phyloP scores from a whole-genome alignment of 1,140 invertebrate genomes.

The Cyrtorhinus lividipennis region DNA sequence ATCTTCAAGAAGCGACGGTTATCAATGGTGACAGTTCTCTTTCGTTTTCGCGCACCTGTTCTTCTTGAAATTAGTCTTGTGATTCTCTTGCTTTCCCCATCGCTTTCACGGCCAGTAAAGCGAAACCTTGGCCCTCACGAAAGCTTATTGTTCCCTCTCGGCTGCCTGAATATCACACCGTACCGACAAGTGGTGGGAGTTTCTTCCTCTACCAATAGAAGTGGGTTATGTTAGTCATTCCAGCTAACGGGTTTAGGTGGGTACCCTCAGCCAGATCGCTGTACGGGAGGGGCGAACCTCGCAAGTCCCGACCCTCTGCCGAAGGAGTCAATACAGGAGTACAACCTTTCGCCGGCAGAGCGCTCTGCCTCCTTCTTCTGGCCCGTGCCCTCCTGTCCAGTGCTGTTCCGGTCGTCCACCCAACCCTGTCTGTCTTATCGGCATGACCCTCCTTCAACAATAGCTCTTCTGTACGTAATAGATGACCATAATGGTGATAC shows the following conservation, averaged over 20 bases:
- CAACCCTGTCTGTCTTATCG: not conserved
- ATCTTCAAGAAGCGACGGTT: too few relatives aligned
- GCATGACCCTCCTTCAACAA: not conserved
- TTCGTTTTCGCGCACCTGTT: too few relatives aligned
- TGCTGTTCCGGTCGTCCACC: not conserved
- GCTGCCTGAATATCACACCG: not conserved
- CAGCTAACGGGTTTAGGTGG: constrained; percentile 4
- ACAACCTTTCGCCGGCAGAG: not conserved
- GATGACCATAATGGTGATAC: not conserved
- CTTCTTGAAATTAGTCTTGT: too few relatives aligned
- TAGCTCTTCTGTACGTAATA: not conserved
- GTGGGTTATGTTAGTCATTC: not conserved
- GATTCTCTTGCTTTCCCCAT: not conserved
- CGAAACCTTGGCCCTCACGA: not conserved
- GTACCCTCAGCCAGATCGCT: not conserved
- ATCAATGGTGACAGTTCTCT: too few relatives aligned
- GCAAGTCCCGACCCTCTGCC: not conserved
- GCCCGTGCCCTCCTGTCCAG: not conserved
- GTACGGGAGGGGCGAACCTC: not conserved
- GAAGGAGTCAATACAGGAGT: constrained; percentile 1
- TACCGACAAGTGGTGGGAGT: not conserved
- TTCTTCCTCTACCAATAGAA: not conserved
- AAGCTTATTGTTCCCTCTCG: not conserved
- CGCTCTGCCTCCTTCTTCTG: not conserved
- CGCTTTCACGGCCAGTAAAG: not conserved